Conservation (phyloP, 2,888 invertebrate genomes). For the Mimumesa dahlbomi region DNA sequence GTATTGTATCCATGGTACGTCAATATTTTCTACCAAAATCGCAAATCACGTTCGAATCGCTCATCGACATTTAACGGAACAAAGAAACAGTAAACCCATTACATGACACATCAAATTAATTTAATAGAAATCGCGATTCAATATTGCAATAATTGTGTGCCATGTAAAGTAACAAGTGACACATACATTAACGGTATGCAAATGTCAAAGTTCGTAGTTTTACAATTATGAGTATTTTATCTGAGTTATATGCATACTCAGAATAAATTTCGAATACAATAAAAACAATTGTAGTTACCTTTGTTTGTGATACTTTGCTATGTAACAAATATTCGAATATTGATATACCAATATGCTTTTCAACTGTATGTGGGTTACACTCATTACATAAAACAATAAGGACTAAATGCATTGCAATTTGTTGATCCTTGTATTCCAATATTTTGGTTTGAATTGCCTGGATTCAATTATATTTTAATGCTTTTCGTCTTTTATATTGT, state of each 20-base stretch:
- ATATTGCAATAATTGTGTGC: background rate
- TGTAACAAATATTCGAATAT: too few species aligned
- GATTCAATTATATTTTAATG: too few species aligned
- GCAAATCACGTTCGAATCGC: background rate
- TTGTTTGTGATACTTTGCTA: too few species aligned
- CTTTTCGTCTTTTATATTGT: too few species aligned
- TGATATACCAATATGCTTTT: too few species aligned
- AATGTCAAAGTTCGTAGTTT: background rate
- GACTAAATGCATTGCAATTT: too few species aligned
- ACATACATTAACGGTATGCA: slow-evolving; percentile 2
- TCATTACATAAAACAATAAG: too few species aligned
- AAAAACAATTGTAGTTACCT: too few species aligned
- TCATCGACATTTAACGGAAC: background rate
- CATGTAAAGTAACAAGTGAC: background rate
- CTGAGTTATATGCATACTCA: background rate
- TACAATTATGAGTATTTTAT: background rate
- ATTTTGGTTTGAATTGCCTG: too few species aligned
- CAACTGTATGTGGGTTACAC: too few species aligned
- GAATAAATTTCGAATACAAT: background rate
- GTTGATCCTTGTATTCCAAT: too few species aligned
- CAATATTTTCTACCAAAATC: background rate
- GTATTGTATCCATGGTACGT: slow-evolving; percentile 50
- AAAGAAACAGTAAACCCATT: slow-evolving; percentile 9
- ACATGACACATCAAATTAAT: slow-evolving; percentile 4
- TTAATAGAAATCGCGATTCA: slow-evolving; percentile 14